These are phyloP conservation scores for cat (Felis catus) DNA, from an alignment of 2,113 vertebrate species.

Conservation along the genomic window F.catus_Fca126_mat1.0 CM031424.1:85849001-85849500, in stretches of 20 bases:
- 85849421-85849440: too few species aligned
- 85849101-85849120: background rate
- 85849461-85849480: background rate
- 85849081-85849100: background rate
- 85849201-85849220: too few species aligned
- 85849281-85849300: too few species aligned
- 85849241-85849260: too few species aligned
- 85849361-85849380: too few species aligned
- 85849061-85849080: background rate
- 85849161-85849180: background rate
- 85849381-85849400: too few species aligned
- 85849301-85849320: too few species aligned
- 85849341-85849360: too few species aligned
- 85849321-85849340: too few species aligned
- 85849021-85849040: background rate
- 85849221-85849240: too few species aligned
- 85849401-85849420: too few species aligned
- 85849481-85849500: background rate
- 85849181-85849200: background rate
- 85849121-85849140: background rate
- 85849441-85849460: background rate
- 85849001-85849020: background rate
- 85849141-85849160: background rate
- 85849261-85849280: too few species aligned
- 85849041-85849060: background rate